These are phyloP conservation scores for Scaptomyza flava DNA, from an alignment of 2,888 invertebrate species.

Conservation along the genomic window DNA sequence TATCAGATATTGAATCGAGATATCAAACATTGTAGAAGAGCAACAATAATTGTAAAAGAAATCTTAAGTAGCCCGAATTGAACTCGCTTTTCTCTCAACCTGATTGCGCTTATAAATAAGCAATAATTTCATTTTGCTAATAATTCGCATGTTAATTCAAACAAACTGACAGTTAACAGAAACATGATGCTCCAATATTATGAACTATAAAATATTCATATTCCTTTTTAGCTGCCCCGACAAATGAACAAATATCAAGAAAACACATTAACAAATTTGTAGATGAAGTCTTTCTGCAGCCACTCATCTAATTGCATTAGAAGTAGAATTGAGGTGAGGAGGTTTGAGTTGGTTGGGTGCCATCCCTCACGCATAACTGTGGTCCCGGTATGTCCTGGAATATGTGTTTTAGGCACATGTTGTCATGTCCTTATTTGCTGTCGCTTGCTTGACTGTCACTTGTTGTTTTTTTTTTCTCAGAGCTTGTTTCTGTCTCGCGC, in stretches of 20 bases:
- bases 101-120: conserved; percentile 30
- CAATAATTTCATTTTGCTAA: conserved; percentile 41
- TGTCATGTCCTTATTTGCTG: conserved; percentile 40
- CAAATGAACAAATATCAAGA: conserved; percentile 30
- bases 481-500: conserved; percentile 60
- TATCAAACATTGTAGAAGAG: neutral
- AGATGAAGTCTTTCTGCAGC: conserved; percentile 15
- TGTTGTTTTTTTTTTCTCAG: conserved; percentile 1
- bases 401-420: conserved; percentile 64
- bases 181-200: conserved; percentile 37
- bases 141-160: conserved; percentile 37
- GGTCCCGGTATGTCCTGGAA: conserved; percentile 37
- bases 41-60: too few species aligned
- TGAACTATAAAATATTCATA: conserved; percentile 75
- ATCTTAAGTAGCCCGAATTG: too few species aligned
- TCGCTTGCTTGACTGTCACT: conserved; percentile 26
- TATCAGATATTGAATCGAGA: conserved; percentile 2
- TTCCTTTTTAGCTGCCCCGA: conserved; percentile 45
- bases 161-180: conserved; percentile 34
- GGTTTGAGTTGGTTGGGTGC: conserved; percentile 2
- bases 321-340: conserved; percentile 16
- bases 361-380: conserved; percentile 37
- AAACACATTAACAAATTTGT: conserved; percentile 76
- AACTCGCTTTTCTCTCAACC: too few species aligned
- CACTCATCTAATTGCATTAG: conserved; percentile 75